Evolutionary conservation across 2,888 invertebrate species (phyloP), one percentile per base, ranked within the genome.

Genomic region (Mythimna albipuncta): DNA sequence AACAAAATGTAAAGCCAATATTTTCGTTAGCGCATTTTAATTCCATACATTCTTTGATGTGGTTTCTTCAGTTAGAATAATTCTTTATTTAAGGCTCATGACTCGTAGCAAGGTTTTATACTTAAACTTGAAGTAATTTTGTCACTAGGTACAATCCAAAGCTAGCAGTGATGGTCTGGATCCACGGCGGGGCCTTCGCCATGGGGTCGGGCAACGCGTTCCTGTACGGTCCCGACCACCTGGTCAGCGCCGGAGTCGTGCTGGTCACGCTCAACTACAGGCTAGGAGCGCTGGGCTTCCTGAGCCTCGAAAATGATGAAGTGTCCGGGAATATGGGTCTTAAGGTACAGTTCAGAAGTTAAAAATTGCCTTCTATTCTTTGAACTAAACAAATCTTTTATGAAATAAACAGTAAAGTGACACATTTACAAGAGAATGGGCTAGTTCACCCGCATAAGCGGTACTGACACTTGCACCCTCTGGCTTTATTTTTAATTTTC

Each of bases 311-410:
- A 75, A 97, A 97, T 67, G 94, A 95, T 2, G 97, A 97, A 85
- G 97, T 97, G 1, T 95, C 97, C 0, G 97, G 97, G 21, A 98
- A 98, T 90, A 97, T 97, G 93, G 97, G 97, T 0, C 91, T 97
- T 0, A 97, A 97, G 94, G 97, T 97, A 90, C 32, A 21, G 41
- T 52, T 63, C 52, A 32, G 10, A 41, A 21, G 1, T 50, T 4
- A 41, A 2, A 13, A 9, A 11, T 2, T 47, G 1, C 13, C n/a
- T 5, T n/a, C 6, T 26, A 44, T 35, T 10, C 6, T 13, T 32
- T 19, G 2, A 70, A 41, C 7, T 26, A 5, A 32, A 55, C 3
- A 35, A 54, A 19, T 68, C 0, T 0, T 35, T 9, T 13, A 64
- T 64, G 32, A 26, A 41, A 59, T 52, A n/a, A 19, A 32, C 47